These are phyloP conservation scores for Meandrusa payeni DNA, from an alignment of 2,888 invertebrate genomes.

Conservation along the genomic window DNA sequence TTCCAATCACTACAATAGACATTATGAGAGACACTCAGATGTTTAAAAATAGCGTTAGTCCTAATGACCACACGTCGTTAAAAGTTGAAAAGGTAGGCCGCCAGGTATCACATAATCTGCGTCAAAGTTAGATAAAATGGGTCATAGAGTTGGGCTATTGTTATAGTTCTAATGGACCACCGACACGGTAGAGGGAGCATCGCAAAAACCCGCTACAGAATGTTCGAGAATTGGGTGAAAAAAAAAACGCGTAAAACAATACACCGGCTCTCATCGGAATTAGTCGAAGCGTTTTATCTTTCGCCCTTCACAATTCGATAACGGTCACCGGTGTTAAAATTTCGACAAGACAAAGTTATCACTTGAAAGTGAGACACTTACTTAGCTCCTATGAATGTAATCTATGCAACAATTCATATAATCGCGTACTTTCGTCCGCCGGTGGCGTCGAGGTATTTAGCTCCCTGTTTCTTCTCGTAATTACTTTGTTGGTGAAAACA, in stretches of 20 bases:
- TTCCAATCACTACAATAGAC: conserved; percentile 14
- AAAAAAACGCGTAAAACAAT: conserved; percentile 63
- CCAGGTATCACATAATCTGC: conserved; percentile 70
- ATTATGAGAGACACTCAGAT: conserved; percentile 18
- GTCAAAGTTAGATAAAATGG: conserved; percentile 73
- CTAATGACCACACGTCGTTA: conserved; percentile 46
- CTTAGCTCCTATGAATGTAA: conserved; percentile 32
- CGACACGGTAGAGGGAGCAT: conserved; percentile 55
- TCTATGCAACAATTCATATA: conserved; percentile 16
- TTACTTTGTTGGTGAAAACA: conserved; percentile 20
- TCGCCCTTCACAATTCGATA: conserved; percentile 71
- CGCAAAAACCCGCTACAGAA: conserved; percentile 65
- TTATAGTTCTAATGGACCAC: conserved; percentile 75
- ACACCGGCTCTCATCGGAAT: conserved; percentile 63
- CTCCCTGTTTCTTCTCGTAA: conserved; percentile 9
- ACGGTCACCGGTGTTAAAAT: conserved; percentile 66
- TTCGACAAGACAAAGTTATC: conserved; percentile 62
- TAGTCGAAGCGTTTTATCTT: conserved; percentile 74
- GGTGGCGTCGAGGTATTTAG: conserved; percentile 4
- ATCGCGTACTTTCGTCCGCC: conserved; percentile 4
- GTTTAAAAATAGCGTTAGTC: conserved; percentile 28
- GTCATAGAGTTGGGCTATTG: conserved; percentile 72
- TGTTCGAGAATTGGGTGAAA: conserved; percentile 53
- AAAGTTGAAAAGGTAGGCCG: conserved; percentile 47
- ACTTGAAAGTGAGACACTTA: conserved; percentile 49